A percentile compares a stretch with the other conserved stretches of the same genome.
Conservation (phyloP, 1,140 invertebrate genomes). For the Cylas formicarius region DNA sequence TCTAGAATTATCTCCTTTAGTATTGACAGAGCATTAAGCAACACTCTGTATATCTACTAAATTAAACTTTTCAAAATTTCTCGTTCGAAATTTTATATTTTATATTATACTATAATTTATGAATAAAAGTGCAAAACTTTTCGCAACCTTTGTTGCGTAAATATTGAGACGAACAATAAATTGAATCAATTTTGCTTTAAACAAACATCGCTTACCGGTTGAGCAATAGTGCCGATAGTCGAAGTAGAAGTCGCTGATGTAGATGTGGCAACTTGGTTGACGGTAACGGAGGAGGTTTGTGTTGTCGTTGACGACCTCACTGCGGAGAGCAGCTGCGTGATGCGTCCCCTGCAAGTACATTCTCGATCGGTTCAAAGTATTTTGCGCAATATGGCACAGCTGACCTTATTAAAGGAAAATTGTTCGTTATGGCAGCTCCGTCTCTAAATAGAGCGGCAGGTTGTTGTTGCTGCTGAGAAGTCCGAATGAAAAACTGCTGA, state of each 20-base stretch:
- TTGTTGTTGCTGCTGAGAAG: constrained; percentile 27
- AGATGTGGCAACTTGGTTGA: constrained; percentile 36
- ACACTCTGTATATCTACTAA: too few species aligned
- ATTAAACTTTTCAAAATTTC: too few species aligned
- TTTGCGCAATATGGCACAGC: constrained; percentile 1
- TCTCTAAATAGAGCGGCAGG: constrained; percentile 24
- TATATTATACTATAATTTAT: too few species aligned
- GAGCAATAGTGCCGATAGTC: constrained; percentile 36
- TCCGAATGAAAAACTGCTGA: constrained; percentile 57
- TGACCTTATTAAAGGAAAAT: constrained; percentile 33
- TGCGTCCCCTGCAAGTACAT: constrained; percentile 18
- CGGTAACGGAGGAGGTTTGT: constrained; percentile 43
- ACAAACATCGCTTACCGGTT: constrained; percentile 27
- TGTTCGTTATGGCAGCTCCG: too few species aligned
- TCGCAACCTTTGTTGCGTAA: too few species aligned
- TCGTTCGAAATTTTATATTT: too few species aligned
- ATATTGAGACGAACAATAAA: too few species aligned
- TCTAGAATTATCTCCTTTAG: too few species aligned
- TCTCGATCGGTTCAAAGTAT: too few species aligned
- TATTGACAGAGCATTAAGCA: too few species aligned
- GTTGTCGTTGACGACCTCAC: constrained; percentile 51
- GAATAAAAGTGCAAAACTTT: too few species aligned
- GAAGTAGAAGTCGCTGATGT: constrained; percentile 28
- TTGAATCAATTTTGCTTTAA: background rate
- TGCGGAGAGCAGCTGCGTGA: constrained; percentile 39